Base-by-base conservation (phyloP, 2,888 invertebrate genomes). In the Drosophila dives region DNA sequence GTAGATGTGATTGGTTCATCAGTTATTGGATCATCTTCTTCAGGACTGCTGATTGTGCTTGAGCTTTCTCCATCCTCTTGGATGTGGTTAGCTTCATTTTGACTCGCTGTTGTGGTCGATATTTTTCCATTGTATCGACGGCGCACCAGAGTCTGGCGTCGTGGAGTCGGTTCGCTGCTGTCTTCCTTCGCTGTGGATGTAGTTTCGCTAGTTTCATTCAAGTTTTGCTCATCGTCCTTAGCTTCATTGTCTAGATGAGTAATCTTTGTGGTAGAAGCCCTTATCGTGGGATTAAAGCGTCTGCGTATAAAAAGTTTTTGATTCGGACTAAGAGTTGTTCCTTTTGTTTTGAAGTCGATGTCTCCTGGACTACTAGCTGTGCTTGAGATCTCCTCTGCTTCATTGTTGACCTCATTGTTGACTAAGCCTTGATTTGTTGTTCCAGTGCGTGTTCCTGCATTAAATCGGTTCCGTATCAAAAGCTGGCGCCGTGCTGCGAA, bases 111-210 rank as follows among this genome's bases (percentile, higher is more conserved):
- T 54, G 53, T 34, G 12, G 20, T n/a, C 3, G 36, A 54, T 54
- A 23, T 26, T 10, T 62, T 61, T 23, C 42, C 12, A 34, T 65
- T 65, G 26, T 62, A 62, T 1, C 62, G 50, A 6, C 64, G 62
- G 2, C 61, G 62, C 12, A 40, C 20, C 7, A 61, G 33, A 20
- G 26, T 20, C 40, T 51, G 49, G 0, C 23, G 59, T 17, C 33
- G 38, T 40, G 23, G 40, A 2, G 51, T n/a, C 6, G 51, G 10
- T 29, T 20, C 42, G 17, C 2, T 51, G 12, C 3, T 36, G 12
- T 10, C 8, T 20, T 60, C 40, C 12, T 33, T 33, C 17, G 17
- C 17, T 48, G 6, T 5, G 10, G 60, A 29, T 36, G 49, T 36
- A 15, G 49, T 33, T 5, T 49, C 38, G 4, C 34, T 8, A 23